Evolutionary conservation across 2,113 vertebrate species (phyloP).

Genomic region (Microcebus tavaratra): DNA sequence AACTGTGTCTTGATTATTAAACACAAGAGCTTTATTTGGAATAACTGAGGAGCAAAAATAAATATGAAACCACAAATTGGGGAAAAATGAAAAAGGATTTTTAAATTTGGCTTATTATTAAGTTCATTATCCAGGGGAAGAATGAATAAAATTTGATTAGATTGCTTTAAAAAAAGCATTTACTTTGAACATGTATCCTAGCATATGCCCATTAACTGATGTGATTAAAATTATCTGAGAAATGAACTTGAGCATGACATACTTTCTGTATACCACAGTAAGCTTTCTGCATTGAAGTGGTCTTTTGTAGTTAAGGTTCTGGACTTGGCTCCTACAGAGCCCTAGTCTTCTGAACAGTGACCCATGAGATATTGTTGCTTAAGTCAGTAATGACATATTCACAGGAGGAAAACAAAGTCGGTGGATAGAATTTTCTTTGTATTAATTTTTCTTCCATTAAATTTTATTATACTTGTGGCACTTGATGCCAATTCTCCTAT

Average conservation of each 20-base stretch:
- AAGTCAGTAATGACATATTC: background rate
- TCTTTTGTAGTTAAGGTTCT: background rate
- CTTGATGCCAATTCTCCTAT: background rate
- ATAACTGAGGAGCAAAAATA: background rate
- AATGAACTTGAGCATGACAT: background rate
- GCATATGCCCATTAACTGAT: background rate
- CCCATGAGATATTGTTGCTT: background rate
- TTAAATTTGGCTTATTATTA: background rate
- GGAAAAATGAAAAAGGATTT: background rate
- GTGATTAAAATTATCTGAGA: background rate
- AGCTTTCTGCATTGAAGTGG: background rate
- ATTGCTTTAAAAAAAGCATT: background rate
- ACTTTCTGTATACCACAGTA: background rate
- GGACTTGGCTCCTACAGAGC: background rate
- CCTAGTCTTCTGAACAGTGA: background rate
- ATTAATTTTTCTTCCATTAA: slow-evolving; percentile 26
- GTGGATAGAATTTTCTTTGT: background rate
- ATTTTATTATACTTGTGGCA: background rate
- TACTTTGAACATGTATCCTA: background rate
- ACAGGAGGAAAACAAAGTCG: background rate
- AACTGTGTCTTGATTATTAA: slow-evolving; percentile 40
- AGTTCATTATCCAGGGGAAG: background rate
- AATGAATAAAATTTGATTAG: background rate
- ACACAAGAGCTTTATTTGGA: slow-evolving; percentile 27
- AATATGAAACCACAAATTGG: background rate